Base-by-base conservation (phyloP, 2,888 invertebrate species). In the Trissolcus brochymenae region DNA sequence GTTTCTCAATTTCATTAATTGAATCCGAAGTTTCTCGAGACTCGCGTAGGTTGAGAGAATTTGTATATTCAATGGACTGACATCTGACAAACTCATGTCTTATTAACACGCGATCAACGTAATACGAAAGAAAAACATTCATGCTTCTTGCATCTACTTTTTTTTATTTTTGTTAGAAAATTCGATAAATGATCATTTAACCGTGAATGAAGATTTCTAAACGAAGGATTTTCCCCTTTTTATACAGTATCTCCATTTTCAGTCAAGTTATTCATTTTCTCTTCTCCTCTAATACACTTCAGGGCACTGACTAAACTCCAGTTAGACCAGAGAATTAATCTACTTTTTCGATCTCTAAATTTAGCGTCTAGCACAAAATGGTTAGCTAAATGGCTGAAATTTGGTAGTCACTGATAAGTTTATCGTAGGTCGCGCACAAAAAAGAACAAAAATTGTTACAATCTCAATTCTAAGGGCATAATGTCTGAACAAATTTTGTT, bases 401-500 rank as follows among this genome's bases (percentile, higher is more conserved):
- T 35, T 35, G 9, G 7, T 11, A 35, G 35, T 35, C 35, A 35
- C 35, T 35, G 35, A 35, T 35, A 25, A 25, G 25, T 6, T 35
- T 35, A 35, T 9, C 25, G 4, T 35, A 35, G 35, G 7, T 35
- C 11, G 11, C 35, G 11, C 9, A 11, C 9, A 35, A 55, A 19
- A 21, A 56, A 62, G 64, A 65, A 53, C 54, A 60, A 56, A 64
- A 14, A 61, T 55, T 82, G 6, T 35, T 35, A 11, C 11, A 35
- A 35, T 9, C 35, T 35, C 35, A 35, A 50, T 76, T 13, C 80
- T 79, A 72, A 77, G 83, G 82, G 81, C 85, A 82, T 81, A 79
- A 86, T 84, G 82, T 87, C 84, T 87, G 86, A 88, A 86, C 84
- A 84, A 84, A 86, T 82, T 86, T 84, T 87, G 84, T 88, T 88